Conservation (phyloP, 2,797 vertebrate genomes). For the Podarcis siculus region DNA sequence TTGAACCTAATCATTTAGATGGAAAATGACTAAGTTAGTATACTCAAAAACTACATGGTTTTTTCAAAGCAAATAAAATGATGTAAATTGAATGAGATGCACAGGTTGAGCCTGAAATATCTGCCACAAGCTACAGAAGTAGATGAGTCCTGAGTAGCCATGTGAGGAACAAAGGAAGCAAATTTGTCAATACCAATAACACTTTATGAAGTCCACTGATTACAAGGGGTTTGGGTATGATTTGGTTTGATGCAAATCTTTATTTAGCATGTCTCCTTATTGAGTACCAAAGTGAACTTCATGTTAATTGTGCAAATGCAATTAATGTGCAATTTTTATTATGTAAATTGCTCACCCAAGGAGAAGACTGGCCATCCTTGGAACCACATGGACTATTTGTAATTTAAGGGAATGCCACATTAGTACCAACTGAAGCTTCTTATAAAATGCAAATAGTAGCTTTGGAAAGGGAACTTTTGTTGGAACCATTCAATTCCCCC, state of each 20-base stretch:
- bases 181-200: neutral
- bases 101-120: slow-evolving; percentile 30
- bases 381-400: neutral
- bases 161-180: neutral
- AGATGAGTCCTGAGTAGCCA: neutral
- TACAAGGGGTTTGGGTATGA: neutral
- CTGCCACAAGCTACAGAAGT: neutral
- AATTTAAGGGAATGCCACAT: neutral
- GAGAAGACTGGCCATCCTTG: too few relatives aligned
- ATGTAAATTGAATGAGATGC: slow-evolving; percentile 39
- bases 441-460: neutral
- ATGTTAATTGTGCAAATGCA: neutral
- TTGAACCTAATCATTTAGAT: slow-evolving; percentile 59
- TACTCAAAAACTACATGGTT: slow-evolving; percentile 45
- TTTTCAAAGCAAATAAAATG: slow-evolving; percentile 57
- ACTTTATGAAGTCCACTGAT: neutral
- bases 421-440: neutral
- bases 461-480: neutral
- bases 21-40: slow-evolving; percentile 39
- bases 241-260: too few relatives aligned
- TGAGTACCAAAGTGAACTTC: neutral
- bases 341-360: too few relatives aligned
- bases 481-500: neutral
- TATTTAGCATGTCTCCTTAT: neutral
- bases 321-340: too few relatives aligned